Conservation (phyloP, 2,797 vertebrate genomes). For the Kryptopterus vitreolus region DNA sequence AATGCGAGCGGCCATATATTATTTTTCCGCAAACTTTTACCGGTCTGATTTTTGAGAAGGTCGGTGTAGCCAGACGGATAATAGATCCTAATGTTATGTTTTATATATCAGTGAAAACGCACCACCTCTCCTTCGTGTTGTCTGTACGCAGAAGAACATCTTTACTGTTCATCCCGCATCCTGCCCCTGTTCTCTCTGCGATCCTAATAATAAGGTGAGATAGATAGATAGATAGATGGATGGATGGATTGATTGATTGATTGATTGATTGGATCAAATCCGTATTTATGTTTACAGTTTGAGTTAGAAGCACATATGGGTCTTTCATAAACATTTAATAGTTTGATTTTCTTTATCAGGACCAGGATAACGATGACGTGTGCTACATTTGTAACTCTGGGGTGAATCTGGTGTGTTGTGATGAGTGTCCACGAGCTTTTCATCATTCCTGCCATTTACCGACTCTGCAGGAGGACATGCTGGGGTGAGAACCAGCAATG, state of each 20-base stretch:
- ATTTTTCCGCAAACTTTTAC: no score
- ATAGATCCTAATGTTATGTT: no score
- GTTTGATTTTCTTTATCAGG: not conserved
- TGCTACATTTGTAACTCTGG: constrained; percentile 63
- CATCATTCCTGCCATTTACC: constrained; percentile 72
- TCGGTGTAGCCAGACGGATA: no score
- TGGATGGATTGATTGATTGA: no score
- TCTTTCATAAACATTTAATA: not conserved
- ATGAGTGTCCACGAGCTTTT: constrained; percentile 69
- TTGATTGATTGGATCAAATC: no score
- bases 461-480: not conserved
- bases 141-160: constrained; percentile 58
- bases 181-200: constrained; percentile 57
- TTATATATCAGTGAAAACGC: no score
- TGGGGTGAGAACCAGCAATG: constrained; percentile 60
- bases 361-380: constrained; percentile 68
- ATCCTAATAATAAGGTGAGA: not conserved
- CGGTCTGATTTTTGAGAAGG: no score
- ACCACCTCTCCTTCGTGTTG: not conserved
- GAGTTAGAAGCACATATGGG: no score
- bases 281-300: no score
- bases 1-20: not conserved
- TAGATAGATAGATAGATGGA: no score
- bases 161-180: constrained; percentile 47
- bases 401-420: constrained; percentile 62